These are phyloP conservation scores for Alloplasta piceator DNA, from an alignment of 2,888 invertebrate genomes.

Conservation along the genomic window DNA sequence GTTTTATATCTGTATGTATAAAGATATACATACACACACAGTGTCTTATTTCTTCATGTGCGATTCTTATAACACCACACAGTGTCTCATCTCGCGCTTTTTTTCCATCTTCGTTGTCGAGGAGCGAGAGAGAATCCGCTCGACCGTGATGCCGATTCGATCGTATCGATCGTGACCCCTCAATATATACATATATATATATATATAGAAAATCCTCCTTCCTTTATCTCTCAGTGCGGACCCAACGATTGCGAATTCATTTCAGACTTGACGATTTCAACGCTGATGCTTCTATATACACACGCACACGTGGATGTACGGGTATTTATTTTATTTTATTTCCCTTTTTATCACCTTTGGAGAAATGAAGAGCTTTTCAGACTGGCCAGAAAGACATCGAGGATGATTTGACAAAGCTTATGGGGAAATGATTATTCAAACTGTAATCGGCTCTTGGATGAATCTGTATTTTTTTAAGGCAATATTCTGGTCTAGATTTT, in stretches of 20 bases:
- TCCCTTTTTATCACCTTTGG: neutral
- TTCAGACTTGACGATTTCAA: slow-evolving; percentile 34
- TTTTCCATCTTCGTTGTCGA: slow-evolving; percentile 6
- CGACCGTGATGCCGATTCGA: slow-evolving; percentile 59
- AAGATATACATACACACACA: slow-evolving; percentile 30
- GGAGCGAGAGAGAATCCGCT: slow-evolving; percentile 45
- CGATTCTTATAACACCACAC: slow-evolving; percentile 56
- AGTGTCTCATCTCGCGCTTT: slow-evolving; percentile 47
- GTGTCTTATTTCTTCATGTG: slow-evolving; percentile 55
- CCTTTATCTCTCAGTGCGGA: slow-evolving; percentile 34
- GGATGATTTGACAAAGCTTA: too few relatives aligned
- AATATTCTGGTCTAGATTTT: too few relatives aligned
- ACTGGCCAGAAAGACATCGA: too few relatives aligned
- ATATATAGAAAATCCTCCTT: neutral
- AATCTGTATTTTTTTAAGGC: too few relatives aligned
- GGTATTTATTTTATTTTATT: neutral
- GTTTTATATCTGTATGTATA: neutral
- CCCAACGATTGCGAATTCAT: slow-evolving; percentile 45
- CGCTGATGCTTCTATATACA: neutral
- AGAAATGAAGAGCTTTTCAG: too few relatives aligned
- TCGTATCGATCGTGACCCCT: slow-evolving; percentile 62
- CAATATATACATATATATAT: neutral
- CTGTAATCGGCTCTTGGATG: too few relatives aligned
- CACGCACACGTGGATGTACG: too few relatives aligned
- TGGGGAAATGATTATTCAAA: too few relatives aligned